phyloP scores from a whole-genome alignment of 2,797 vertebrate species.

The Poecilia picta region DNA sequence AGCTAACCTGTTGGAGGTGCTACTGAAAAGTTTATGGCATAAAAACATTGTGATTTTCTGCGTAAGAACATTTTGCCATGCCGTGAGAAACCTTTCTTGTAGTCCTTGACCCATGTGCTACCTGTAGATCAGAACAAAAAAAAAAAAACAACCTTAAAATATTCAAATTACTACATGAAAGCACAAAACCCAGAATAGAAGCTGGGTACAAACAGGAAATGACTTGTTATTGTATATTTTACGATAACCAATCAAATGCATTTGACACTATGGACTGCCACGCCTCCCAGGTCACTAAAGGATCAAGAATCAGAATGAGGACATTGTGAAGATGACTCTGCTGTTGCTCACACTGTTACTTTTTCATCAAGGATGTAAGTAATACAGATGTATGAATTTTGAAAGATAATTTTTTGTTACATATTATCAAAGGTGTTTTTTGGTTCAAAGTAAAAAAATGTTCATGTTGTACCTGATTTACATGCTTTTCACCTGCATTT shows the following conservation, averaged over 20 bases:
- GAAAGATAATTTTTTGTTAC: not conserved
- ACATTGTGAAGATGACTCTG: not conserved
- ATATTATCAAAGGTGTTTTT: not conserved
- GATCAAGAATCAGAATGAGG: not conserved
- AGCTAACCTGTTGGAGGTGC: not conserved
- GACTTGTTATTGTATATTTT: not conserved
- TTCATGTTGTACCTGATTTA: not conserved
- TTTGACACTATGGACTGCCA: not conserved
- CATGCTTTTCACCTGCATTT: not conserved
- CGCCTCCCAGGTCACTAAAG: not conserved
- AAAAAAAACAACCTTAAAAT: not conserved
- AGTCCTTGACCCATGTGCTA: not conserved
- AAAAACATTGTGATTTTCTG: not conserved
- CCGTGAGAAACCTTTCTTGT: not conserved
- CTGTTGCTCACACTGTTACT: not conserved
- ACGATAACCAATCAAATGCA: not conserved
- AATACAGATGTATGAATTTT: not conserved
- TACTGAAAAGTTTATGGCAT: not conserved
- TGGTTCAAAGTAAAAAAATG: not conserved
- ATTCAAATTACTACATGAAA: not conserved
- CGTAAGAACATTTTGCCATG: not conserved
- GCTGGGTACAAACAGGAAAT: not conserved
- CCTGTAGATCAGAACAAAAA: not conserved
- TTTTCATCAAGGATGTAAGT: conserved; percentile 1
- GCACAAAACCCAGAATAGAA: not conserved